These are phyloP conservation scores for Dunckerocampus dactyliophorus DNA, from an alignment of 2,113 vertebrate genomes.

Conservation along the genomic window DNA sequence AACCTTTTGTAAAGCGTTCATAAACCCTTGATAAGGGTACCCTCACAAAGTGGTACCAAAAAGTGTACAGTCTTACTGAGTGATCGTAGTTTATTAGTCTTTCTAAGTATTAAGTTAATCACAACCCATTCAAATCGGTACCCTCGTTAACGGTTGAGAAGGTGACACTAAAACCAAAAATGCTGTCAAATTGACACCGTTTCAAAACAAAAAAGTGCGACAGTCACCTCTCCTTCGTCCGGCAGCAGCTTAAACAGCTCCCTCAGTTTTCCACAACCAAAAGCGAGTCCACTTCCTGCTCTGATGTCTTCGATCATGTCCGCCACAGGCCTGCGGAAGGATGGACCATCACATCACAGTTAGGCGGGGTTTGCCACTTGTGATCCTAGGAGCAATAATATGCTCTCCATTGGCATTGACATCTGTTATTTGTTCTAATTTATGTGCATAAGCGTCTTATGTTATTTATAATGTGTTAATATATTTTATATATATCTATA, in stretches of 20 bases:
- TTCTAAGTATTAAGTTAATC: no score
- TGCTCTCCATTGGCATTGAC: no score
- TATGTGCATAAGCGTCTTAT: no score
- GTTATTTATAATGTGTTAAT: background rate
- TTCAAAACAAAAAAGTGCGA: background rate
- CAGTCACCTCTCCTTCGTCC: constrained; percentile 72
- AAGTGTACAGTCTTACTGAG: no score
- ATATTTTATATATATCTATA: no score
- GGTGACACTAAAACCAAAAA: no score
- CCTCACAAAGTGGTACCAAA: background rate
- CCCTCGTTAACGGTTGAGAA: no score
- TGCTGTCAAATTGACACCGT: no score
- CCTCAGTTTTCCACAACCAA: constrained; percentile 71
- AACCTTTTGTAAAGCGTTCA: background rate
- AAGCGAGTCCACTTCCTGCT: constrained; percentile 52
- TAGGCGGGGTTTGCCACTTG: background rate
- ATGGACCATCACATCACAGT: background rate
- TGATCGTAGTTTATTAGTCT: no score
- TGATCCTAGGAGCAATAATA: background rate
- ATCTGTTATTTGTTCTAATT: no score
- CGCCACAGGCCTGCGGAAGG: constrained; percentile 53
- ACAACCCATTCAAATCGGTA: no score
- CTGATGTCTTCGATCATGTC: constrained; percentile 69
- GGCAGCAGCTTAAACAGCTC: constrained; percentile 77
- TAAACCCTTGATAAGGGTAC: background rate